Conservation (phyloP, 2,888 invertebrate species). For the Nemurella pictetii region DNA sequence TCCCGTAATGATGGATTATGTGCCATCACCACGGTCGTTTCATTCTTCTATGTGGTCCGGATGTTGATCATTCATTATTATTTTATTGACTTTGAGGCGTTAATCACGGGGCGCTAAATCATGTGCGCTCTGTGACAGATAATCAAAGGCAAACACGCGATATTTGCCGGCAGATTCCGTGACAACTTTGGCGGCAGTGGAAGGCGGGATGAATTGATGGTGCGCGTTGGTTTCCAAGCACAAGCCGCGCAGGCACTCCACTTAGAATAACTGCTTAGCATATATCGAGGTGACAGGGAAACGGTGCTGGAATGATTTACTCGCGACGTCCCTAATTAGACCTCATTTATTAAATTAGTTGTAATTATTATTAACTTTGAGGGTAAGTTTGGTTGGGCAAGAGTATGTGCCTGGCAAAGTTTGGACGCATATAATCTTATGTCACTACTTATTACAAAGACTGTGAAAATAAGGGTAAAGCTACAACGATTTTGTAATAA, state of each 20-base stretch:
- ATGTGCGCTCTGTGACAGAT: not conserved
- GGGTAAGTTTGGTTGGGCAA: not conserved
- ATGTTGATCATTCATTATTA: not conserved
- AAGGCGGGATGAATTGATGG: not conserved
- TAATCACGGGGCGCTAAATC: not conserved
- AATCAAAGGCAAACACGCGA: not conserved
- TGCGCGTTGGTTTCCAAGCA: not conserved
- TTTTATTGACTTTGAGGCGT: conserved; percentile 3
- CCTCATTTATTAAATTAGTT: not conserved
- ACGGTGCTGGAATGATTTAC: not conserved
- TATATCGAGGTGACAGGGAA: not conserved
- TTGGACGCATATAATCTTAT: not conserved
- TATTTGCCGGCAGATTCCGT: not conserved
- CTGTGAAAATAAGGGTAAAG: too few relatives aligned
- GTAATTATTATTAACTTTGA: not conserved
- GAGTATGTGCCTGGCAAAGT: not conserved
- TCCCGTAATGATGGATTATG: not conserved
- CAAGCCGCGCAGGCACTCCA: not conserved
- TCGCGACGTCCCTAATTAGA: conserved; percentile 5
- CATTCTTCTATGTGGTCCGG: not conserved
- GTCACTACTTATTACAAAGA: not conserved
- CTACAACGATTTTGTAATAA: too few relatives aligned
- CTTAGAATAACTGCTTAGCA: conserved; percentile 6
- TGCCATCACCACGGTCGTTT: not conserved
- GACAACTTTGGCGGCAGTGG: not conserved